Evolutionary conservation across 92 coral and sea anemone species (phyloP).

Genomic region (Phenganax marumi): DNA sequence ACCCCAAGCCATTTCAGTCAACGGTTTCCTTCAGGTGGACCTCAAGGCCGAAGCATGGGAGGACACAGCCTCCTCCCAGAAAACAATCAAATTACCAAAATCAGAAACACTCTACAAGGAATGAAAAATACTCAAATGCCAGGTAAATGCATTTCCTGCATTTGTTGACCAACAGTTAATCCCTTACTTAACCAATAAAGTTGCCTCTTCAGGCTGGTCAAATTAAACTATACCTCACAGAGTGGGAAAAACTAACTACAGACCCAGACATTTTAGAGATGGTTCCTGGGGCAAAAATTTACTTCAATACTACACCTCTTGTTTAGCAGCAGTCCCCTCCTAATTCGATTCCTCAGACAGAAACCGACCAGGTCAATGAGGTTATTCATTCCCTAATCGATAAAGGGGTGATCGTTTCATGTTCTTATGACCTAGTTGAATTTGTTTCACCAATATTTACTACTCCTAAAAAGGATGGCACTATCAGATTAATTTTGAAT

Average conservation of each 20-base stretch:
- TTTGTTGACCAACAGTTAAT: not conserved
- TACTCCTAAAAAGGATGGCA: too few relatives aligned
- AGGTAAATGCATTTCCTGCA: not conserved
- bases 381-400: not conserved
- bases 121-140: not conserved
- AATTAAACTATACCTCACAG: not conserved
- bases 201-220: constrained; percentile 21
- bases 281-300: too few relatives aligned
- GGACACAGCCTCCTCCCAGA: too few relatives aligned
- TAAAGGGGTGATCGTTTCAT: not conserved
- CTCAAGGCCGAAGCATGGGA: too few relatives aligned
- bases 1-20: not conserved
- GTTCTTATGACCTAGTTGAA: not conserved
- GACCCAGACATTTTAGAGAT: too few relatives aligned
- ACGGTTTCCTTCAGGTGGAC: too few relatives aligned
- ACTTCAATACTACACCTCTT: too few relatives aligned
- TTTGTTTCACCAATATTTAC: too few relatives aligned
- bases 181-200: not conserved
- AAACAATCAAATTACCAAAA: too few relatives aligned
- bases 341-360: not conserved
- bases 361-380: too few relatives aligned
- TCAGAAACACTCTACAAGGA: not conserved
- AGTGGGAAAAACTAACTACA: constrained; percentile 25
- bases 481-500: too few relatives aligned
- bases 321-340: constrained; percentile 7